A percentile compares a stretch with the other conserved stretches of the same genome.
Evolutionary conservation across 1,140 invertebrate genomes (phyloP).

Genomic region (Drosophila eugracilis): DNA sequence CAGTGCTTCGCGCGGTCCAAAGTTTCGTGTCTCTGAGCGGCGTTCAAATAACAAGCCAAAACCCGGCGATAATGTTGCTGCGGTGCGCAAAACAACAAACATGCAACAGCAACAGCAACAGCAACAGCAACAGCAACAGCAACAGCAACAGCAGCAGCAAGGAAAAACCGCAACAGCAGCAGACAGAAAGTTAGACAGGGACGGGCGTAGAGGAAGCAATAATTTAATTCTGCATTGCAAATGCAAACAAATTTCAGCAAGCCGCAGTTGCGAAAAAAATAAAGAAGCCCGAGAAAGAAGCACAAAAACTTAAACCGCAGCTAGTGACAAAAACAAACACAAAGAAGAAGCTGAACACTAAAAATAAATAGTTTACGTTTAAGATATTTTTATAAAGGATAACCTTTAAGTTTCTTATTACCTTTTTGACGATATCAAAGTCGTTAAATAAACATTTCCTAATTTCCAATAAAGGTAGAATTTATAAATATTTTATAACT

Average conservation of each 20-base stretch:
- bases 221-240: conserved; percentile 82
- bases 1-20: conserved; percentile 37
- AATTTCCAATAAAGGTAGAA: no score
- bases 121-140: conserved; percentile 27
- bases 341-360: conserved; percentile 24
- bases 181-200: conserved; percentile 35
- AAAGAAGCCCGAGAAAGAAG: conserved; percentile 13
- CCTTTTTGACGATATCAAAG: no score
- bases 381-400: no score
- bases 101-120: conserved; percentile 34
- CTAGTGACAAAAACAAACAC: conserved; percentile 61
- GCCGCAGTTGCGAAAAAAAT: conserved; percentile 54
- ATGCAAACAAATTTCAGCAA: conserved; percentile 80
- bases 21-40: conserved; percentile 42
- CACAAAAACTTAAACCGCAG: conserved; percentile 72
- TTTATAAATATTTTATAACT: no score
- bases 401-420: no score
- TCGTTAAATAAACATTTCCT: no score
- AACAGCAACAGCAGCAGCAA: conserved; percentile 28
- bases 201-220: conserved; percentile 67
- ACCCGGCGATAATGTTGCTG: conserved; percentile 75
- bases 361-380: not conserved
- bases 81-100: conserved; percentile 69
- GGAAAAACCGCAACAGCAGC: conserved; percentile 40
- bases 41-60: conserved; percentile 67